Percentiles rank a stretch among this genome's conserved stretches.
Conservation (phyloP, 2,888 invertebrate species). For the Melieria picta region DNA sequence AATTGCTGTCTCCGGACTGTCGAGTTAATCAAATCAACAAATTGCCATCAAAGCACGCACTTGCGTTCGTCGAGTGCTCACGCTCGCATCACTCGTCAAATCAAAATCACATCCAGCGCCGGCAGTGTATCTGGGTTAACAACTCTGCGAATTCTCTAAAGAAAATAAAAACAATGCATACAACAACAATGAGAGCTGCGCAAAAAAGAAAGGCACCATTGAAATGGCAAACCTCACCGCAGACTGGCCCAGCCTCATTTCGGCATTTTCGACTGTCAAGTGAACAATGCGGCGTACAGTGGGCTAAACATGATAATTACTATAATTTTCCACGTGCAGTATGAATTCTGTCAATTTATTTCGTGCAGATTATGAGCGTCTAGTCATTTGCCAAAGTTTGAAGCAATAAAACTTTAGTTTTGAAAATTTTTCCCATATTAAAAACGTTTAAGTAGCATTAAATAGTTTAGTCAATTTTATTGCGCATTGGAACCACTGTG, state of each 20-base stretch:
- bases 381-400: background rate
- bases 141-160: conserved; percentile 18
- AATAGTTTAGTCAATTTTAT: background rate
- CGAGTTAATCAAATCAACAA: conserved; percentile 4
- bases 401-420: background rate
- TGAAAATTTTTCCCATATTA: background rate
- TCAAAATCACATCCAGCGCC: background rate
- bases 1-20: no score
- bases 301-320: no score
- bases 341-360: background rate
- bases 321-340: no score
- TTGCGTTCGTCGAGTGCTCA: no score
- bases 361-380: background rate
- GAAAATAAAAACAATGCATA: conserved; percentile 4
- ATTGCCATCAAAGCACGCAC: conserved; percentile 20
- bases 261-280: conserved; percentile 19
- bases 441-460: conserved; percentile 2
- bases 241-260: background rate
- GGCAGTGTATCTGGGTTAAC: conserved; percentile 29
- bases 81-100: background rate
- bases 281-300: background rate
- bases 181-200: background rate
- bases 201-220: background rate
- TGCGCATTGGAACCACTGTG: background rate
- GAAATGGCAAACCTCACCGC: background rate